Evolutionary conservation across 2,888 invertebrate species (phyloP).

Genomic region (Tetanocera ferruginea): DNA sequence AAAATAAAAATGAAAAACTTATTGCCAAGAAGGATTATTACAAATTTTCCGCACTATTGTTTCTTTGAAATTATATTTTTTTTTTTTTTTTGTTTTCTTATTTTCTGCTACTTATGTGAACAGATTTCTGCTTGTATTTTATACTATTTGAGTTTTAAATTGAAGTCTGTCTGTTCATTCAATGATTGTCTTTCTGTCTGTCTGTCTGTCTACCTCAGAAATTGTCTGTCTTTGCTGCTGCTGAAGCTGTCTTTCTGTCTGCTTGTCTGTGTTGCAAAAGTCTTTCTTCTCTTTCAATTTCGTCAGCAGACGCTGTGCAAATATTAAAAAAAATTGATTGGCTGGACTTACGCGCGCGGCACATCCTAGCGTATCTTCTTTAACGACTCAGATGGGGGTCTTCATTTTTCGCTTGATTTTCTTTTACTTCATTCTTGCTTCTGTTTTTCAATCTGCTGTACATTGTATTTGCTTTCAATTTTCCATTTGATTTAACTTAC

Average conservation of each 20-base stretch:
- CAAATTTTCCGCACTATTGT: too few relatives aligned
- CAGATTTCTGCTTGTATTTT: neutral
- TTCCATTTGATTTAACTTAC: slow-evolving; percentile 24
- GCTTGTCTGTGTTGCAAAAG: neutral
- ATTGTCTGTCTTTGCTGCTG: neutral
- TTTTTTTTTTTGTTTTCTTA: too few relatives aligned
- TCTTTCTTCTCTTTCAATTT: neutral
- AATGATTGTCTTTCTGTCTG: neutral
- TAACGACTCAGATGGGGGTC: neutral
- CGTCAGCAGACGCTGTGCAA: slow-evolving; percentile 43
- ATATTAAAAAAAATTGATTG: slow-evolving; percentile 48
- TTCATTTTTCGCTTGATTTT: slow-evolving; percentile 1
- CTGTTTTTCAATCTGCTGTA: neutral
- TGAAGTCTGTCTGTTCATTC: neutral
- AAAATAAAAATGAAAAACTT: too few relatives aligned
- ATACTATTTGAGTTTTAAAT: neutral
- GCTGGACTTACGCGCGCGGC: slow-evolving; percentile 42
- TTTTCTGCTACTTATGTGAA: too few relatives aligned
- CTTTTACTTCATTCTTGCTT: neutral
- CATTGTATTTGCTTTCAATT: slow-evolving; percentile 18
- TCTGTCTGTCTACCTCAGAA: neutral
- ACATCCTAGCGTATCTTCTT: neutral
- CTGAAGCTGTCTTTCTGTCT: neutral
- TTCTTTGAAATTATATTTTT: too few relatives aligned
- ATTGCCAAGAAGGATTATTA: too few relatives aligned